Percentiles rank a stretch among this genome's conserved stretches.
Conservation (phyloP, 1,140 invertebrate genomes). For the Sycobia sp. region DNA sequence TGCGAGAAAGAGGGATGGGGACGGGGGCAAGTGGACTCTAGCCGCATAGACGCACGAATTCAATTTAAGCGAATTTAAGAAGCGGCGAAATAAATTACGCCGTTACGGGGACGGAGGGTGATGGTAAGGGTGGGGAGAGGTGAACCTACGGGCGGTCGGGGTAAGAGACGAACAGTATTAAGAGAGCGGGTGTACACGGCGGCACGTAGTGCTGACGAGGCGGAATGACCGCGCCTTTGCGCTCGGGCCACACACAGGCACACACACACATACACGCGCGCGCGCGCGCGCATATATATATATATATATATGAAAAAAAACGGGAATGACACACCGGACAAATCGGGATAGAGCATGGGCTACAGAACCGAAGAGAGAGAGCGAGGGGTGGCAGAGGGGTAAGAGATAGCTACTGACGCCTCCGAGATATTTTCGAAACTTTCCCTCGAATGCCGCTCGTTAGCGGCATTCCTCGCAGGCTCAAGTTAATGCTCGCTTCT, state of each 20-base stretch:
- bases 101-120: too few relatives aligned
- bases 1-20: not conserved
- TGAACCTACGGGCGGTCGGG: not conserved
- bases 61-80: constrained; percentile 28
- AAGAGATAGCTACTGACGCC: not conserved
- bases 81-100: constrained; percentile 10
- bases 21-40: not conserved
- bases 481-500: constrained; percentile 8
- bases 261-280: too few relatives aligned
- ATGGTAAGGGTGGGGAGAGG: too few relatives aligned
- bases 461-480: constrained; percentile 12
- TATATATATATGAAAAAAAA: not conserved
- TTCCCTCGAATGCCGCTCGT: constrained; percentile 22
- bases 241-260: too few relatives aligned
- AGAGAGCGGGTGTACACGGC: not conserved
- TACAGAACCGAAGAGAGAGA: not conserved
- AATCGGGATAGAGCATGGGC: too few relatives aligned
- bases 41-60: constrained; percentile 7
- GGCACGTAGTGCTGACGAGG: constrained; percentile 26
- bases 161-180: not conserved
- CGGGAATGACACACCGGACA: too few relatives aligned
- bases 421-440: constrained; percentile 28
- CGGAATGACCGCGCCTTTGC: constrained; percentile 21
- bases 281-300: not conserved
- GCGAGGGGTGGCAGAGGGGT: not conserved